Base-by-base conservation (phyloP, 2,797 vertebrate genomes). In the Tadarida brasiliensis region DNA sequence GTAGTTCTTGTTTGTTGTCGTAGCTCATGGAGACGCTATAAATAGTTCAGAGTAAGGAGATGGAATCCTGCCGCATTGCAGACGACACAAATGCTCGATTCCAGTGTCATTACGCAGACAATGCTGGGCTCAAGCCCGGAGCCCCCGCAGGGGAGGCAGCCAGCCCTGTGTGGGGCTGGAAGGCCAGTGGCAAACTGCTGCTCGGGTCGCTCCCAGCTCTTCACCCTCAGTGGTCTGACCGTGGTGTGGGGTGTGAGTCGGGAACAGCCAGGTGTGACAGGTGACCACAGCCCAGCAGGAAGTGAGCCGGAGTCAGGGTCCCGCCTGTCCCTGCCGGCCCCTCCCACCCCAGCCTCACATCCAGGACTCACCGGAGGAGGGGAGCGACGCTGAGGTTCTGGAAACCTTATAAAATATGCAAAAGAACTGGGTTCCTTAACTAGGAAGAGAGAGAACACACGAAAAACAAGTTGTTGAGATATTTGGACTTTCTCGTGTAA, bases 171-270 rank as follows among this genome's bases (percentile, higher is more conserved):
- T 16, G 5, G 19, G n/a, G 24, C 70, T 47, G 33, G 4, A 10
- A 5, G 5, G 14, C 11, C 51, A 3, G 0, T 5, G 20, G 17
- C 0, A 1, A 0, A 1, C 20, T 2, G 0, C 22, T 16, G 26
- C 12, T 63, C 19, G 0, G 11, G 16, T 9, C 3, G 1, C 10
- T 11, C 68, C 74, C 14, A 24, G 87, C 4, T 33, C 39, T 44
- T 26, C 67, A 11, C 0, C 10, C 14, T 19, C 2, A 1, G 76
- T 0, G 17, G 28, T 3, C 57, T 49, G 0, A 2, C 67, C 3
- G 4, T 7, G 39, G 70, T 28, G 0, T 0, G 22, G 61, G 35
- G 6, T 11, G 74, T 20, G 11, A 22, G 30, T 59, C 9, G 4
- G 65, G 80, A 22, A 54, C 0, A 2, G 14, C 28, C 51, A 20